A percentile compares a stretch with the other conserved stretches of the same genome.
These are phyloP conservation scores for Typhlichthys eigenmanni DNA, from an alignment of 2,797 vertebrate species.

Conservation along the genomic window DNA sequence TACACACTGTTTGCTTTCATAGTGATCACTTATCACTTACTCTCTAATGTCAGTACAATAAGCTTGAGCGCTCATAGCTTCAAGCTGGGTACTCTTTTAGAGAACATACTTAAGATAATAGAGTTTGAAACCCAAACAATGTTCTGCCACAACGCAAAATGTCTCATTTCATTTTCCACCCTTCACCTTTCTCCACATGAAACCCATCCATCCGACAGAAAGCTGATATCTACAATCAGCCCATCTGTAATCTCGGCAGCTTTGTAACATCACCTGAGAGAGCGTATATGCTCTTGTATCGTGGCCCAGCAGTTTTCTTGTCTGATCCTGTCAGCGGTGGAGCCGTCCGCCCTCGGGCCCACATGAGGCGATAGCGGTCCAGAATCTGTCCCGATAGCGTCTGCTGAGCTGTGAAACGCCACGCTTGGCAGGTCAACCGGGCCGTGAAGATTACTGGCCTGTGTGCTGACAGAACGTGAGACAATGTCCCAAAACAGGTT, in stretches of 20 bases:
- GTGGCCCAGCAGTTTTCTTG: slow-evolving; percentile 21
- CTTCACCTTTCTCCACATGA: slow-evolving; percentile 2
- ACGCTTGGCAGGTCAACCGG: slow-evolving; percentile 69
- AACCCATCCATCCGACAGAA: slow-evolving; percentile 39
- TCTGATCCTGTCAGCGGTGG: slow-evolving; percentile 60
- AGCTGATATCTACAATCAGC: slow-evolving; percentile 48
- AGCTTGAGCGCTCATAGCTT: no score
- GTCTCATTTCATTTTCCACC: slow-evolving; percentile 18
- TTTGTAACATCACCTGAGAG: slow-evolving; percentile 60
- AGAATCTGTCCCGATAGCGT: slow-evolving; percentile 62
- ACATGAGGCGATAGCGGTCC: slow-evolving; percentile 54
- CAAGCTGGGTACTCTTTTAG: no score
- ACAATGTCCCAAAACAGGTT: slow-evolving; percentile 74
- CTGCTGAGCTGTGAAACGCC: slow-evolving; percentile 77
- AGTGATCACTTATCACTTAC: no score
- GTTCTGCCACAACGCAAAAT: slow-evolving; percentile 29
- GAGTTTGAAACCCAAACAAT: slow-evolving; percentile 41
- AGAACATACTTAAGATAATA: slow-evolving; percentile 18
- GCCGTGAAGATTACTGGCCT: slow-evolving; percentile 70
- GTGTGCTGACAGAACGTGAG: slow-evolving; percentile 67
- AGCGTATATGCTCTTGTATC: slow-evolving; percentile 23
- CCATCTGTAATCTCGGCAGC: slow-evolving; percentile 46
- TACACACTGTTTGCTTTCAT: no score
- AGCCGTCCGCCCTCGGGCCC: slow-evolving; percentile 58
- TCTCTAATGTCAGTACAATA: no score